Conservation (phyloP, 2,888 invertebrate genomes). For the Lasioglossum vierecki region DNA sequence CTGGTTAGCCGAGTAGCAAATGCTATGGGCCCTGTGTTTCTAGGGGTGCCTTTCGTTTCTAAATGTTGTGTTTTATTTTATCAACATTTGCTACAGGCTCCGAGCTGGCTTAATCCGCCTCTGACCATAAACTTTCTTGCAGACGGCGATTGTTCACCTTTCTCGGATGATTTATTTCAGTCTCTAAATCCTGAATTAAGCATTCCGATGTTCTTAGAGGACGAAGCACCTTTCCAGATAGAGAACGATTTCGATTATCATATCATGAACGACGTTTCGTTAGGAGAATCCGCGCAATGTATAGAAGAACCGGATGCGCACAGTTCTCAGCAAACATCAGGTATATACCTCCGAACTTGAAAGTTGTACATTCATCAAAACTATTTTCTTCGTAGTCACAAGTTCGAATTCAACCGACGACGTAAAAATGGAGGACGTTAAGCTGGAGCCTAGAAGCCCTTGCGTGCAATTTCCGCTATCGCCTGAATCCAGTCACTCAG, state of each 20-base stretch:
- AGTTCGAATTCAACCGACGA: conserved; percentile 44
- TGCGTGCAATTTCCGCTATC: conserved; percentile 72
- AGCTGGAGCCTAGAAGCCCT: conserved; percentile 75
- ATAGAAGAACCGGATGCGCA: conserved; percentile 24
- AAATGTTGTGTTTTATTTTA: too few relatives aligned
- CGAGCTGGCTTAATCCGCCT: too few relatives aligned
- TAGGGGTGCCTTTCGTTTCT: too few relatives aligned
- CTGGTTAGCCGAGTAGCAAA: too few relatives aligned
- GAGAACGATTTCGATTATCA: conserved; percentile 28
- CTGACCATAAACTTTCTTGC: conserved; percentile 33
- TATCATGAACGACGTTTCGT: conserved; percentile 54
- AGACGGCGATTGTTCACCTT: conserved; percentile 73
- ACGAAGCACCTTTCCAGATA: conserved; percentile 67
- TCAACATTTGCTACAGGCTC: too few relatives aligned
- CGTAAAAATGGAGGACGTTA: conserved; percentile 67
- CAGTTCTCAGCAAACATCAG: conserved; percentile 30
- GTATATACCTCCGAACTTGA: conserved; percentile 38
- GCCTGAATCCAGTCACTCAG: conserved; percentile 76
- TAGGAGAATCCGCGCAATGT: conserved; percentile 56
- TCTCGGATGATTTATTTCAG: conserved; percentile 78
- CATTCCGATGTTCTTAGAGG: conserved; percentile 74
- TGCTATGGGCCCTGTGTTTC: too few relatives aligned
- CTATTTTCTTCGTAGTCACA: conserved; percentile 16
- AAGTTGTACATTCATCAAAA: conserved; percentile 3
- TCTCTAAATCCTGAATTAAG: conserved; percentile 77